Conservation (phyloP, 2,113 vertebrate genomes). For the Nyctereutes procyonoides region DNA sequence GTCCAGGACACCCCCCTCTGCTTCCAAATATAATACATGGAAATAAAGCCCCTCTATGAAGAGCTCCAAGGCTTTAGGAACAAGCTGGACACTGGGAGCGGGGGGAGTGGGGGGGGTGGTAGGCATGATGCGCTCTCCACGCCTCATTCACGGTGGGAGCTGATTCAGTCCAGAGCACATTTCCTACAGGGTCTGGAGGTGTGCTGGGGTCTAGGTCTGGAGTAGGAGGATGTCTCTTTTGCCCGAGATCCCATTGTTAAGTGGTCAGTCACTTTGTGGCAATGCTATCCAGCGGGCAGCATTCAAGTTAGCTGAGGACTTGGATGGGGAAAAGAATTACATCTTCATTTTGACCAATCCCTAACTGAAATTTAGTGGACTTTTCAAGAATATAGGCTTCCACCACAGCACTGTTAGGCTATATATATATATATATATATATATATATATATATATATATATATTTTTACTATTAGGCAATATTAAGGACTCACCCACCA, state of each 20-base stretch:
- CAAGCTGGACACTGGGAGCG: not conserved
- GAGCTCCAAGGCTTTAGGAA: not conserved
- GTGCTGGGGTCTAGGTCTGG: not conserved
- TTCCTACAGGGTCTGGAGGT: not conserved
- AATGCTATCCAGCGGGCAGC: not conserved
- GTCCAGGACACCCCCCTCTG: not conserved
- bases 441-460: no score
- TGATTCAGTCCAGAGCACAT: not conserved
- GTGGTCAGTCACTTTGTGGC: not conserved
- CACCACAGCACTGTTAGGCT: not conserved
- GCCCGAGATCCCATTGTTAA: not conserved
- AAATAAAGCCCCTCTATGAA: slow-evolving; percentile 19
- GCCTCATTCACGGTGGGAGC: not conserved
- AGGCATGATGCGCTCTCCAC: no score
- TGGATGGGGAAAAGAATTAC: not conserved
- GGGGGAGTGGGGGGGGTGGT: no score
- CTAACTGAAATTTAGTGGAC: not conserved
- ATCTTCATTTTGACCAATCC: not conserved
- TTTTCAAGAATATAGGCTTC: not conserved
- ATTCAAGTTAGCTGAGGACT: not conserved
- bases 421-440: no score
- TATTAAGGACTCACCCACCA: not conserved
- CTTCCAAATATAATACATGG: not conserved
- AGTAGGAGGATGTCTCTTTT: no score
- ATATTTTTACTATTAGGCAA: not conserved